These are phyloP conservation scores for Balearica regulorum DNA, from an alignment of 2,797 vertebrate species.

Conservation along the genomic window DNA sequence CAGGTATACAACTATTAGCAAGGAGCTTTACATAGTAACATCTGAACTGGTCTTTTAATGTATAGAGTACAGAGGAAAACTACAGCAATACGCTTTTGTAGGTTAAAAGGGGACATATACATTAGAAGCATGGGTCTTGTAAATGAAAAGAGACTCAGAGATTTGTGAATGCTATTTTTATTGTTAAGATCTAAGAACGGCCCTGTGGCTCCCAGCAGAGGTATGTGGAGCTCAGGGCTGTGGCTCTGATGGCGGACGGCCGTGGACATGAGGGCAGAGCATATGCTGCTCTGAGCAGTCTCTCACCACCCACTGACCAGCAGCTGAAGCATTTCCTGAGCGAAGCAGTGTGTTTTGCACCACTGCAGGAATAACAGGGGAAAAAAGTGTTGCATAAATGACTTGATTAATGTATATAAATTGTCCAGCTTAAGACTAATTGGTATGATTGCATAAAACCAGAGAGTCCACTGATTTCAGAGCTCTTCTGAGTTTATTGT, in stretches of 20 bases:
- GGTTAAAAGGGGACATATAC: neutral
- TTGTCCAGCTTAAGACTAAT: neutral
- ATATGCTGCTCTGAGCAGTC: neutral
- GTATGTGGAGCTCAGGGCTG: neutral
- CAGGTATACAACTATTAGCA: neutral
- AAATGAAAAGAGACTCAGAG: neutral
- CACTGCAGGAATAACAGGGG: neutral
- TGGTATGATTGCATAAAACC: neutral
- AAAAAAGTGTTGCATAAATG: neutral
- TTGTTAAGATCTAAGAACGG: neutral
- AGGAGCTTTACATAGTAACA: neutral
- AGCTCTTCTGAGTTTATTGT: neutral
- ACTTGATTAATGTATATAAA: neutral
- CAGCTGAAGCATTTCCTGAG: neutral
- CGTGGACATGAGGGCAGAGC: neutral
- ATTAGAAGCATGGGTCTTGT: neutral
- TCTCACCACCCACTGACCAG: neutral
- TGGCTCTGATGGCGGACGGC: accelerated
- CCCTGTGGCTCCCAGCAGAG: neutral
- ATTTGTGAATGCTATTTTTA: neutral
- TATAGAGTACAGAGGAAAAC: neutral
- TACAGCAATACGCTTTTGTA: neutral
- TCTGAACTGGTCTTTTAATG: neutral
- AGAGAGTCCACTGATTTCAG: neutral
- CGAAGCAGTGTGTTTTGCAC: neutral